Base-by-base conservation (phyloP, 1,140 invertebrate genomes). In the Drosophila bocki region DNA sequence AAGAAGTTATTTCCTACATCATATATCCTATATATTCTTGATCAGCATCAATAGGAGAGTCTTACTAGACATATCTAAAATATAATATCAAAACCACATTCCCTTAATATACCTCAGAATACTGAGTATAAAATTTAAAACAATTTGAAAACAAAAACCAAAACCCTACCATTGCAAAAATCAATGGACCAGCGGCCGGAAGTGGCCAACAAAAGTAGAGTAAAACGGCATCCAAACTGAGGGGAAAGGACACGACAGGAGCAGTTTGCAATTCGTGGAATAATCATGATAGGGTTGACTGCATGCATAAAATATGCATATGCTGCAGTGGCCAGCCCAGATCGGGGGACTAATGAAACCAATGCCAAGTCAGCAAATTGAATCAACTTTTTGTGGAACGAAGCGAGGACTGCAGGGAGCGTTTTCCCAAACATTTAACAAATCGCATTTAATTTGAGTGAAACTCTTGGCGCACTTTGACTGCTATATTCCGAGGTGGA, bases 311-410 rank as follows among this genome's bases (percentile, higher is more conserved):
- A 65, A 71, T 70, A 72, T 58, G 67, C 65, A 75, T 47, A 65
- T 70, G 61, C 53, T 62, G 56, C 42, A 75, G 44, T 42, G 65
- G 59, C 63, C 78, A n/a, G 22, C 7, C 22, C 59, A 19, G 54
- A 39, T 26, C 35, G 35, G 3, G 19, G 35, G 45, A 54, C 80
- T 83, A 87, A 86, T 86, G 76, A 87, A 80, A 78, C 68, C 63
- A 78, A 67, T 69, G 80, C 76, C 71, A 69, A 83, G 67, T 87
- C 80, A 83, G 80, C 71, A 79, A 80, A 87, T 77, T 60, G 64
- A 80, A 88, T 88, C 59, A 86, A 77, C 78, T 72, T 76, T 32
- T 41, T 45, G 51, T 60, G 35, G 12, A 37, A 3, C 32, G 33
- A 7, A 2, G 22, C 33, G 11, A 8, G 39, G 39, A 26, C 33